Conservation (phyloP, 2,113 vertebrate genomes). For the Pavo muticus region DNA sequence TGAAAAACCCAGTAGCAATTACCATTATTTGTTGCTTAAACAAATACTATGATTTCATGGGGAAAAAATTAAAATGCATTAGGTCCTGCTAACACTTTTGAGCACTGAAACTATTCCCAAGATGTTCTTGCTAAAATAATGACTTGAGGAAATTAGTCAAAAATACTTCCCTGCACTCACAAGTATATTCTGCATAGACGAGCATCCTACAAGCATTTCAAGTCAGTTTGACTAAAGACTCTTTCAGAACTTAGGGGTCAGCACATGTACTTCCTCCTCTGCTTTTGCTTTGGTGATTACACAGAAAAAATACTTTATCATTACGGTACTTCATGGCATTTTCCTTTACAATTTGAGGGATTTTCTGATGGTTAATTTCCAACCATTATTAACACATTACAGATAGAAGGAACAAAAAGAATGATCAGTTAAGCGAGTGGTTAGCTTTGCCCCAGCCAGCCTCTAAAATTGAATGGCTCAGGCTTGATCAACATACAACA, state of each 20-base stretch:
- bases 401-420: neutral
- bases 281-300: neutral
- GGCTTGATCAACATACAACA: neutral
- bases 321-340: neutral
- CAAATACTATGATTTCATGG: neutral
- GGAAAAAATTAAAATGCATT: neutral
- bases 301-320: neutral
- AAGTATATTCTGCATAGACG: neutral
- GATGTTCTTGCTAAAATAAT: neutral
- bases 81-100: neutral
- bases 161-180: neutral
- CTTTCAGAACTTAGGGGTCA: neutral
- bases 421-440: conserved; percentile 4
- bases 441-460: neutral
- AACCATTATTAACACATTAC: neutral
- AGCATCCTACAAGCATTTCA: neutral
- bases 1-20: neutral
- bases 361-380: neutral
- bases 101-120: neutral
- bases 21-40: conserved; percentile 10
- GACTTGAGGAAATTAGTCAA: neutral
- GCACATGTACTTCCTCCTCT: rapidly evolving
- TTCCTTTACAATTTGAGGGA: neutral
- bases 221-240: neutral
- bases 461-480: neutral